These are phyloP conservation scores for Eupithecia exiguata DNA, from an alignment of 2,888 invertebrate genomes.

Conservation along the genomic window DNA sequence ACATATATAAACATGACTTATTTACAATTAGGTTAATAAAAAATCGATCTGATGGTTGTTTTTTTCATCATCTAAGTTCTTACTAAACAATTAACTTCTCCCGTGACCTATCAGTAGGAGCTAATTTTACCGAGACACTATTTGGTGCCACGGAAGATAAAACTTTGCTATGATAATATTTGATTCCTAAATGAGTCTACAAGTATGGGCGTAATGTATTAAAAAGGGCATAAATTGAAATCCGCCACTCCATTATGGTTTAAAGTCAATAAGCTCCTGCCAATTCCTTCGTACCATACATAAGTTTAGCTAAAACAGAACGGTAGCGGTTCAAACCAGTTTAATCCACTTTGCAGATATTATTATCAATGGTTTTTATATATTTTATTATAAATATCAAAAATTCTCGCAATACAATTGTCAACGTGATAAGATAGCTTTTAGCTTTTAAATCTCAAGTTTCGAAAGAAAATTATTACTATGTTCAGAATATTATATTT, in stretches of 20 bases:
- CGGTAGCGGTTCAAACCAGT: slow-evolving; percentile 63
- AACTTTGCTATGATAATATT: not conserved
- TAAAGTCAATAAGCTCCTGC: slow-evolving; percentile 74
- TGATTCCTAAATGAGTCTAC: not conserved
- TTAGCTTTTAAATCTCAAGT: not conserved
- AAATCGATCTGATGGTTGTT: not conserved
- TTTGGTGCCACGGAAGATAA: too few relatives aligned
- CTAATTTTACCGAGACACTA: too few relatives aligned
- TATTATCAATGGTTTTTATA: not conserved
- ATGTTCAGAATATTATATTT: not conserved
- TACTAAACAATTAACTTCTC: too few relatives aligned
- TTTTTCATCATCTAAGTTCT: too few relatives aligned
- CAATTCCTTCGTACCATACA: slow-evolving; percentile 52
- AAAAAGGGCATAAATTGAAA: slow-evolving; percentile 64
- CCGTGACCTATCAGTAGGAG: too few relatives aligned
- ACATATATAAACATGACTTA: not conserved
- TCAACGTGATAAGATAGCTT: not conserved
- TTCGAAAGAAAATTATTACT: not conserved
- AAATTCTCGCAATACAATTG: not conserved
- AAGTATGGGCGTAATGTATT: not conserved
- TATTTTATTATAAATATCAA: too few relatives aligned
- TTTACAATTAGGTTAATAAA: not conserved
- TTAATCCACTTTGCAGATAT: slow-evolving; percentile 42
- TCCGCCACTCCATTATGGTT: slow-evolving; percentile 71
- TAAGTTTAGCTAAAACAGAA: slow-evolving; percentile 54